A percentile compares a stretch with the other conserved stretches of the same genome.
These are phyloP conservation scores for Nannospalax galili DNA, from an alignment of 2,113 vertebrate species.

Conservation along the genomic window DNA sequence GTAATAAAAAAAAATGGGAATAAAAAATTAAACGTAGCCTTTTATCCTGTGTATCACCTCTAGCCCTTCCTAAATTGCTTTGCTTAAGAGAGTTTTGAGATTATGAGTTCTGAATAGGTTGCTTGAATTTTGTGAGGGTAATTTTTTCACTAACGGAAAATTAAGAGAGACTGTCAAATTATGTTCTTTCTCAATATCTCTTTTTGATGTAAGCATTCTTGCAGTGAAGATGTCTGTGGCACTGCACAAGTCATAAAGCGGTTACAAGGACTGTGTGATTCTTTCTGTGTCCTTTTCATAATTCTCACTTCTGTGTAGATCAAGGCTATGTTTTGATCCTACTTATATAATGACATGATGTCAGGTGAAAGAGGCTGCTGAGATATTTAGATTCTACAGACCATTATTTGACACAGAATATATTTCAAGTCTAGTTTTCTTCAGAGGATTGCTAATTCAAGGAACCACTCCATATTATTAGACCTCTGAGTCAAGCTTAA, in stretches of 20 bases:
- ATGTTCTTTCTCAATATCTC: background rate
- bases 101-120: background rate
- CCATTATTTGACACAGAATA: slow-evolving; percentile 31
- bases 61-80: background rate
- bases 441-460: slow-evolving; percentile 4
- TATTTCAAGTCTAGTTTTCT: slow-evolving; percentile 47
- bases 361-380: slow-evolving; percentile 29
- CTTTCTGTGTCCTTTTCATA: slow-evolving; percentile 23
- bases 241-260: background rate
- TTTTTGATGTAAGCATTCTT: slow-evolving; percentile 47
- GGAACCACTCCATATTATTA: slow-evolving; percentile 10
- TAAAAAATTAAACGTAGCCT: background rate
- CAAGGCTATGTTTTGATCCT: slow-evolving; percentile 41
- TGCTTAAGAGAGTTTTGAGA: slow-evolving; percentile 1
- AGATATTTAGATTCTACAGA: background rate
- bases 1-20: background rate
- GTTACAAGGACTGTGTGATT: slow-evolving; percentile 3
- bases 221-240: background rate
- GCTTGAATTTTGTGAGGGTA: background rate
- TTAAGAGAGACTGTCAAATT: slow-evolving; percentile 7
- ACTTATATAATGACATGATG: background rate
- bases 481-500: slow-evolving; percentile 41
- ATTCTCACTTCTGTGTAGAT: background rate
- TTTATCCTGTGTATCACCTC: background rate
- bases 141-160: slow-evolving; percentile 47